Percentiles rank a stretch among this genome's conserved stretches.
Conservation (phyloP, 2,113 vertebrate species). For the Rhynchomys soricoides region DNA sequence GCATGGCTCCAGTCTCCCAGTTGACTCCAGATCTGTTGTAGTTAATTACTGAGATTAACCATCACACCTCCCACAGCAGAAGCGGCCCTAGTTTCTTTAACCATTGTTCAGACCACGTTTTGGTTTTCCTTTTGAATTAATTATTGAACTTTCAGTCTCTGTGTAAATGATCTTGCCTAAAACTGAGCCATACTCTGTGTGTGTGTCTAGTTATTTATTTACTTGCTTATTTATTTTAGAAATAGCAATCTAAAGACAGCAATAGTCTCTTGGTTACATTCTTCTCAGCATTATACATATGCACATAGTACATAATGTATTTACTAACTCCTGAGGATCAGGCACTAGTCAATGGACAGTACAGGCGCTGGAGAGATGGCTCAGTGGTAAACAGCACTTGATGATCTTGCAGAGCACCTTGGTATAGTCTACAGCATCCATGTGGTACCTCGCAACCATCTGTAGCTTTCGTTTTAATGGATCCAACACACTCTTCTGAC, state of each 20-base stretch:
- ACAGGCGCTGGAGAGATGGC: neutral
- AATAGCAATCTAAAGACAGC: neutral
- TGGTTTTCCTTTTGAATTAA: constrained; percentile 9
- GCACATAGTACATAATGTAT: neutral
- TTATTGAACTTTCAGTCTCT: neutral
- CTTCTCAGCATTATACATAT: neutral
- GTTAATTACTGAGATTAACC: neutral
- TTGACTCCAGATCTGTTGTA: neutral
- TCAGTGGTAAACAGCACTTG: neutral
- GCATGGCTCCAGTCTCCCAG: neutral
- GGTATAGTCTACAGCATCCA: neutral
- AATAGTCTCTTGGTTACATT: neutral
- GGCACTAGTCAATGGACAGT: neutral
- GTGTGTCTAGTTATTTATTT: neutral
- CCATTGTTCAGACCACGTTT: neutral
- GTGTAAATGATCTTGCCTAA: neutral
- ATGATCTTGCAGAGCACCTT: neutral
- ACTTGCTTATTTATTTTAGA: neutral
- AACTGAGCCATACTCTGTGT: neutral
- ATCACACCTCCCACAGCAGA: neutral
- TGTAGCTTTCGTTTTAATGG: neutral
- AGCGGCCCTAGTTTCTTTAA: neutral
- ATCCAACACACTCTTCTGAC: neutral
- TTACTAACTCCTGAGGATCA: neutral
- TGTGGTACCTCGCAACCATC: neutral